Conservation (phyloP, 2,797 vertebrate genomes). For the Hirundo rustica region DNA sequence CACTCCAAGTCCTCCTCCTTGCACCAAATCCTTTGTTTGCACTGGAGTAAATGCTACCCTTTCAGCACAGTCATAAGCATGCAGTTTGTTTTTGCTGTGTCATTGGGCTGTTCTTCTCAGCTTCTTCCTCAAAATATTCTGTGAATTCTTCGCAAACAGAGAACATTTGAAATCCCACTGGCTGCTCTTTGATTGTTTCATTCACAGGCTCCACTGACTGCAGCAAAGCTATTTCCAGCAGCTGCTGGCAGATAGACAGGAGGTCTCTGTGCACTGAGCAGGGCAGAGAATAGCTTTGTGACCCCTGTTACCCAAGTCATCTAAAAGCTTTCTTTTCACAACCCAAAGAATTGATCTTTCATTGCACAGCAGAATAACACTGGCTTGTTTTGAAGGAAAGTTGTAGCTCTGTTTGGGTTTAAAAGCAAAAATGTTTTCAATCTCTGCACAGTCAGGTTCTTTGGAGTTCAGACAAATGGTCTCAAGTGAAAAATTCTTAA, state of each 20-base stretch:
- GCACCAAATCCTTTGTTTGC: not conserved
- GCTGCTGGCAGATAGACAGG: not conserved
- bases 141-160: not conserved
- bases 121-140: not conserved
- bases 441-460: not conserved
- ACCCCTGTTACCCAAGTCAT: not conserved
- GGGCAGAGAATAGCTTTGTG: not conserved
- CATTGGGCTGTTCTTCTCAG: not conserved
- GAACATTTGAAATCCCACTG: not conserved
- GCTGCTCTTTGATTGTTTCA: not conserved
- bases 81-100: not conserved
- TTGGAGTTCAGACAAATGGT: not conserved
- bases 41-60: not conserved
- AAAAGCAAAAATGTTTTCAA: conserved; percentile 32
- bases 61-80: not conserved
- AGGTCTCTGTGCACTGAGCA: not conserved
- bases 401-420: not conserved
- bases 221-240: not conserved
- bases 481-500: not conserved
- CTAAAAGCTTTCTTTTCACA: conserved; percentile 21
- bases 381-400: conserved; percentile 16
- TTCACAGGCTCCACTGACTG: not conserved
- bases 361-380: not conserved
- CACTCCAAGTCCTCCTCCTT: not conserved
- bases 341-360: not conserved